These are phyloP conservation scores for Rhinoptilus africanus DNA, from an alignment of 2,113 vertebrate species.

Conservation along the genomic window DNA sequence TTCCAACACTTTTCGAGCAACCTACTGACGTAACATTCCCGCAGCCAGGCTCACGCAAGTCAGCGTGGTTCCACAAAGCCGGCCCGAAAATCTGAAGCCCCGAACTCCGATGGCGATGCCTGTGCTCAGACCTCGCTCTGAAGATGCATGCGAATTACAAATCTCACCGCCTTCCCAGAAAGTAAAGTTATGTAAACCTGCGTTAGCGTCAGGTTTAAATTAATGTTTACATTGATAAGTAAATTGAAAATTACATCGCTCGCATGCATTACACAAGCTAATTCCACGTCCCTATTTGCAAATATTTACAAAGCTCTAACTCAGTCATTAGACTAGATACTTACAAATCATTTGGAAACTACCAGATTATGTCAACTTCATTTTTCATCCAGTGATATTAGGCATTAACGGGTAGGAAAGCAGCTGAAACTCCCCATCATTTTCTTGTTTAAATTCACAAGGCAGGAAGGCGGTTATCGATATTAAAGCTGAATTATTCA, in stretches of 20 bases:
- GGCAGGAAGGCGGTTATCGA: background rate
- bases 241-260: slow-evolving; percentile 48
- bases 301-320: slow-evolving; percentile 53
- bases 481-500: background rate
- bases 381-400: background rate
- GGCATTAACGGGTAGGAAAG: background rate
- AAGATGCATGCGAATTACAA: background rate
- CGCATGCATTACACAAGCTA: background rate
- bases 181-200: background rate
- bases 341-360: slow-evolving; percentile 34
- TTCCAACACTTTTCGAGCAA: background rate
- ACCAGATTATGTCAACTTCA: background rate
- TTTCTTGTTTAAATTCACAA: background rate
- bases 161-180: background rate
- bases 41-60: rapidly evolving
- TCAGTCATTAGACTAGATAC: slow-evolving; percentile 22
- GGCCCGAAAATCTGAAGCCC: background rate
- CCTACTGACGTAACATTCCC: background rate
- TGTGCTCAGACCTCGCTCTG: background rate
- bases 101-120: background rate
- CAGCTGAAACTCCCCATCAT: background rate
- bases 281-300: slow-evolving; percentile 22
- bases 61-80: background rate
- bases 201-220: background rate
- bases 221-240: slow-evolving; percentile 39